A percentile compares a stretch with the other conserved stretches of the same genome.
phyloP scores from a whole-genome alignment of 2,888 invertebrate genomes.

The Acrobasis repandana region DNA sequence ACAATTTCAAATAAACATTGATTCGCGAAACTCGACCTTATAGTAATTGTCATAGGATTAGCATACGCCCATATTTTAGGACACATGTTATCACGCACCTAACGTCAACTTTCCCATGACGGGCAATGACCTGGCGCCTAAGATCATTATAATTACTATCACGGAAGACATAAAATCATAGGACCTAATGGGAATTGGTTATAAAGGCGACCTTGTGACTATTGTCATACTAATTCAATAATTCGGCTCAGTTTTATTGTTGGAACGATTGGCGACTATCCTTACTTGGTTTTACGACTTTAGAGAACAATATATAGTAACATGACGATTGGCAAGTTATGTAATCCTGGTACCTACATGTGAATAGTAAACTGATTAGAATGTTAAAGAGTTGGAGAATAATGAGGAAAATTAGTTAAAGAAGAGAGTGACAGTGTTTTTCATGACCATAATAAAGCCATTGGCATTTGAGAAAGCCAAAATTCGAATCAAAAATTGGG shows the following conservation, averaged over 20 bases:
- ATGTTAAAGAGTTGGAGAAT: too few species aligned
- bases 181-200: constrained; percentile 12
- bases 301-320: constrained; percentile 12
- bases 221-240: constrained; percentile 20
- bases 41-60: constrained; percentile 1
- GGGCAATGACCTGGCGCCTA: constrained; percentile 48
- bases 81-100: constrained; percentile 29
- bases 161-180: constrained; percentile 23
- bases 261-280: constrained; percentile 8
- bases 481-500: too few species aligned
- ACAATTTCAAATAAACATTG: neutral
- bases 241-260: constrained; percentile 12
- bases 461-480: too few species aligned
- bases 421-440: too few species aligned
- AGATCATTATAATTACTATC: constrained; percentile 21
- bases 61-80: constrained; percentile 3
- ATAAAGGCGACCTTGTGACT: constrained; percentile 17
- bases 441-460: too few species aligned
- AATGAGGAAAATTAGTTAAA: too few species aligned
- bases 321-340: constrained; percentile 4
- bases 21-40: constrained; percentile 15
- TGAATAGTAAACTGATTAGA: too few species aligned
- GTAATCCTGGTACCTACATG: too few species aligned
- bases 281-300: constrained; percentile 11
- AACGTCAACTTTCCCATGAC: constrained; percentile 44